phyloP scores from a whole-genome alignment of 2,797 vertebrate genomes.

The Synaphobranchus kaupii region DNA sequence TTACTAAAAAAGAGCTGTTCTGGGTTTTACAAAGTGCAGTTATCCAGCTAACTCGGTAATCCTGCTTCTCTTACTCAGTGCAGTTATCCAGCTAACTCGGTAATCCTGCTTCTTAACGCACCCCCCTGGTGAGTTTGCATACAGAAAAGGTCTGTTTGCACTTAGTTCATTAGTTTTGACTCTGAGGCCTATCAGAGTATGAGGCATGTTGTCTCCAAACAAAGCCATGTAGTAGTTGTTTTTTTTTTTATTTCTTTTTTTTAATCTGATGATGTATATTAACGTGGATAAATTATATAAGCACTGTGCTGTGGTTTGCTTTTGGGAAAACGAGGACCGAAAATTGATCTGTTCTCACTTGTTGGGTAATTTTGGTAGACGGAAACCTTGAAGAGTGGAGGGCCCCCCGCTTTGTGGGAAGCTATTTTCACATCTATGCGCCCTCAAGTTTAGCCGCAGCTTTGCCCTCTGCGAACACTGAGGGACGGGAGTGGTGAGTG shows the following conservation, averaged over 20 bases:
- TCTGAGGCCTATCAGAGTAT: background rate
- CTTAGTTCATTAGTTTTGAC: background rate
- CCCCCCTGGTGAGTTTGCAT: background rate
- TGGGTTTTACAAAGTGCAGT: too few species aligned
- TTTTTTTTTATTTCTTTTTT: too few species aligned
- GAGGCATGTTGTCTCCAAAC: background rate
- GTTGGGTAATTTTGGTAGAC: background rate
- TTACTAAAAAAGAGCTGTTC: too few species aligned
- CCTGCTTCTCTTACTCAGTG: too few species aligned
- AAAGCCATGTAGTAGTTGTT: background rate
- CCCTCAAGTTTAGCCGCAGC: background rate
- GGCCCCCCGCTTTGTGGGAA: background rate
- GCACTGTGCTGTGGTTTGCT: background rate
- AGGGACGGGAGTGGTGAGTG: background rate
- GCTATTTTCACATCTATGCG: background rate
- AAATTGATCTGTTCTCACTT: conserved; percentile 9
- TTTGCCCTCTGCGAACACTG: background rate
- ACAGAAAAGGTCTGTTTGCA: background rate
- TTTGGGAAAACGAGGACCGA: background rate
- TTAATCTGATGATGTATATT: background rate
- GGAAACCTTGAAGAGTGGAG: background rate
- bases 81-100: too few species aligned
- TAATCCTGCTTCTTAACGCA: too few species aligned
- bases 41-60: too few species aligned
- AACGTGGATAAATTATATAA: background rate